These are phyloP conservation scores for Linnaemya vulpina DNA, from an alignment of 2,888 invertebrate species.

Conservation along the genomic window DNA sequence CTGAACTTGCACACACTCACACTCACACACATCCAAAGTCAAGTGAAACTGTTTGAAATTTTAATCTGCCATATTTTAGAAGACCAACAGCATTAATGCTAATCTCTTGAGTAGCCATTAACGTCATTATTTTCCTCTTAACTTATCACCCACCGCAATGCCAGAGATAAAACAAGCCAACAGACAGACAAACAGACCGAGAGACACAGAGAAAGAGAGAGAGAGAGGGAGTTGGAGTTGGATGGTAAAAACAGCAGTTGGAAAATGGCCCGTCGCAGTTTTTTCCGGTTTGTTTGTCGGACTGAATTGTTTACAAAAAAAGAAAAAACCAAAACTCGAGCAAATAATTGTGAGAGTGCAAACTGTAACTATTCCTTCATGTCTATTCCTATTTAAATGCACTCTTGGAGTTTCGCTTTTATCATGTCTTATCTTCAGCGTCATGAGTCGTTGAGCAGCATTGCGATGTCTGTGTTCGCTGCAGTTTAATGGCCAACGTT, in stretches of 20 bases:
- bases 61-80: conserved; percentile 56
- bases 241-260: neutral
- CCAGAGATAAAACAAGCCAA: conserved; percentile 46
- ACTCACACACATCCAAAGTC: neutral
- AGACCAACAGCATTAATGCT: conserved; percentile 55
- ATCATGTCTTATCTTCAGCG: conserved; percentile 48
- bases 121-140: conserved; percentile 67
- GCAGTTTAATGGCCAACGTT: neutral
- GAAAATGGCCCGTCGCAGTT: neutral
- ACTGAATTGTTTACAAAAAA: conserved; percentile 30
- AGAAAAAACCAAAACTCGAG: too few relatives aligned
- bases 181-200: neutral
- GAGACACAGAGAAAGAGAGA: too few relatives aligned
- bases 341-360: conserved; percentile 26
- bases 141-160: conserved; percentile 60
- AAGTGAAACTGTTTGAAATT: conserved; percentile 19
- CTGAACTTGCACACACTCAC: neutral
- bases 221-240: too few relatives aligned
- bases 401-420: conserved; percentile 4
- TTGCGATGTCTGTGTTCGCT: neutral
- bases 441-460: conserved; percentile 45
- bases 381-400: conserved; percentile 33
- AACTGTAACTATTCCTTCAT: conserved; percentile 27
- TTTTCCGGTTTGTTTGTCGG: conserved; percentile 12
- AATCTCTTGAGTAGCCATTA: conserved; percentile 68